These are phyloP conservation scores for Xylocampa areola DNA, from an alignment of 2,888 invertebrate genomes.

Conservation along the genomic window DNA sequence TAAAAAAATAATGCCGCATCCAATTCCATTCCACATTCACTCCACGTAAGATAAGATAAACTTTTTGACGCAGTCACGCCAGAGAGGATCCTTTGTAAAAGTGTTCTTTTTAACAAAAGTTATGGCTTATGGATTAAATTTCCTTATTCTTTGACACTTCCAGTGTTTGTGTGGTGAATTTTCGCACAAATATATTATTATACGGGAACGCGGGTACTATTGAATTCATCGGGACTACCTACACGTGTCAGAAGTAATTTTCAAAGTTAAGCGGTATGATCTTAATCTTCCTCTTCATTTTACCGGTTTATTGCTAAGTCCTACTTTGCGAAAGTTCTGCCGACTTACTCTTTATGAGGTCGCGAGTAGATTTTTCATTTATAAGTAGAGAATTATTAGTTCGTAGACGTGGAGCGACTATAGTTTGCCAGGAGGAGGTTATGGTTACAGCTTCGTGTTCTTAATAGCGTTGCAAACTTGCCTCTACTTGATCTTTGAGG, in stretches of 20 bases:
- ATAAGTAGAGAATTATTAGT: background rate
- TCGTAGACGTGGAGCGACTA: background rate
- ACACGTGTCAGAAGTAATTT: constrained; percentile 16
- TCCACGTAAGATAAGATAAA: constrained; percentile 70
- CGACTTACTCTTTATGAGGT: background rate
- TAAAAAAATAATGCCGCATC: constrained; percentile 47
- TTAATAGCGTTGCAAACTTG: too few species aligned
- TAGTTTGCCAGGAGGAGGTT: too few species aligned
- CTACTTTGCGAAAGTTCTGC: background rate
- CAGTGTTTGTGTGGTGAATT: constrained; percentile 64
- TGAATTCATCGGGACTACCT: constrained; percentile 37
- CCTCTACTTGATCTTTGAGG: too few species aligned
- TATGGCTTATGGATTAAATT: constrained; percentile 84
- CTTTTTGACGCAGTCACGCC: constrained; percentile 85
- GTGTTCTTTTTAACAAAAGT: constrained; percentile 83
- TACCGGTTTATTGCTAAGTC: background rate
- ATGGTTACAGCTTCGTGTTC: too few species aligned
- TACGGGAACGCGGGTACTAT: constrained; percentile 38
- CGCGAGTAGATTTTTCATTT: background rate
- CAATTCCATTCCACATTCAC: constrained; percentile 36
- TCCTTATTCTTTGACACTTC: constrained; percentile 77
- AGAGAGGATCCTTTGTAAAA: constrained; percentile 76
- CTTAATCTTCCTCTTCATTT: background rate
- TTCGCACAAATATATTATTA: constrained; percentile 56
- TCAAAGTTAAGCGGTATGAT: constrained; percentile 22